Evolutionary conservation across 2,113 vertebrate genomes (phyloP), one percentile per base, ranked within the genome.

Genomic region (Myrmophylax atrothorax): DNA sequence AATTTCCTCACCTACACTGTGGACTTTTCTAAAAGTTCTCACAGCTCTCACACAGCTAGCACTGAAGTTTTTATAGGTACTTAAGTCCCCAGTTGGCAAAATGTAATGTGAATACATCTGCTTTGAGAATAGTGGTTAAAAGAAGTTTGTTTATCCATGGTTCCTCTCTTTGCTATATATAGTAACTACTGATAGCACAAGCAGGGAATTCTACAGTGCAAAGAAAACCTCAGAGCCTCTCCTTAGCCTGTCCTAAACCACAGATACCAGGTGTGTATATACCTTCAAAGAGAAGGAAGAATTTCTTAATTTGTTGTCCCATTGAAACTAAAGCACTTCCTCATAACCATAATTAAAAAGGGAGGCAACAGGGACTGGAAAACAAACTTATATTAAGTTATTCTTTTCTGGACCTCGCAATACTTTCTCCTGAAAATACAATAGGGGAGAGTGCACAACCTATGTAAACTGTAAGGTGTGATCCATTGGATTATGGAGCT

Each of bases 261-360:
- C 92, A 89, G 90, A 90, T 93, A 79, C 73, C 83, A 95, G 90
- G 83, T 77, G 89, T 83, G 91, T 84, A 38, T 91, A 56, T 72
- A 84, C 4, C 82, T 95, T 95, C 91, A 95, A 93, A 96, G 90
- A 83, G 88, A 81, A 46, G 23, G 47, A 82, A 64, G 90, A 95
- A 95, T 92, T 77, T 93, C 83, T 94, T 96, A 84, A 92, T 96
- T 95, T 95, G 93, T 84, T 94, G 70, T 84, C 84, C 69, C 78
- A 94, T 84, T 94, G 87, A 97, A 94, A 67, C 79, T 90, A 76
- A 91, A 96, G 64, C 68, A 87, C 68, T 63, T 83, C 80, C 69
- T 89, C 83, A 92, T 73, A 78, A 86, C 53, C 55, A 35, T 97
- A 96, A 97, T 97, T 97, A 93, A 95, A 94, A 89, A 96, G 93